Evolutionary conservation across 2,113 vertebrate genomes (phyloP).

Genomic region (Silurus meridionalis): DNA sequence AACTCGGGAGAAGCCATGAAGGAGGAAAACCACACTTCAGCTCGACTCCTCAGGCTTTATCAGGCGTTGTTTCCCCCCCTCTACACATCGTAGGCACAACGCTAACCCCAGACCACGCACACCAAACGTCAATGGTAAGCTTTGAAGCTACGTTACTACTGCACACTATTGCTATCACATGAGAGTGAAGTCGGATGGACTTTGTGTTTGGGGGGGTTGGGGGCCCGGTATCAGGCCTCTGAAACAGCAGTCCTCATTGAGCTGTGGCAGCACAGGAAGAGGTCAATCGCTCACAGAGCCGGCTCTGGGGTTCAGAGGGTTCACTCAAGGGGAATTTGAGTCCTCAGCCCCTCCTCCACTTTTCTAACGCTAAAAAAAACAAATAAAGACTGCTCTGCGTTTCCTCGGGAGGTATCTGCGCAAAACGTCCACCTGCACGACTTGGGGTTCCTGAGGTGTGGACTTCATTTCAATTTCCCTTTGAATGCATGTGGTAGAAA

Average conservation of each 20-base stretch:
- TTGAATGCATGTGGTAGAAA: background rate
- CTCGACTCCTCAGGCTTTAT: background rate
- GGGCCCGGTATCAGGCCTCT: background rate
- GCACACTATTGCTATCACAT: background rate
- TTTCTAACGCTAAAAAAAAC: slow-evolving; percentile 18
- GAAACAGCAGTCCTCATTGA: slow-evolving; percentile 49
- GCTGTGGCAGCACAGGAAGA: slow-evolving; percentile 47
- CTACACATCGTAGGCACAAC: background rate
- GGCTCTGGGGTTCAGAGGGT: slow-evolving; percentile 44
- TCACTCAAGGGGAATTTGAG: slow-evolving; percentile 41
- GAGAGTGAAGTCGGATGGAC: background rate
- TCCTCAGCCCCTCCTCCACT: slow-evolving; percentile 3
- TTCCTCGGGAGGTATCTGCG: slow-evolving; percentile 2
- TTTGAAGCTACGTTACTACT: background rate
- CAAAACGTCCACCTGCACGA: slow-evolving; percentile 24
- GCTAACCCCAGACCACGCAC: background rate
- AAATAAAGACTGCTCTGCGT: slow-evolving; percentile 2
- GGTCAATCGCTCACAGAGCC: slow-evolving; percentile 43
- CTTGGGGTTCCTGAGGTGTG: background rate
- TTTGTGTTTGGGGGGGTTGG: background rate
- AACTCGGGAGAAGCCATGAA: slow-evolving; percentile 30
- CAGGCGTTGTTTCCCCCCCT: background rate
- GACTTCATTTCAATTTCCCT: background rate
- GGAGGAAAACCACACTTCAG: slow-evolving; percentile 12
- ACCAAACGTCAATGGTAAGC: background rate